Percentiles rank a stretch among this genome's conserved stretches.
Conservation (phyloP, 2,113 vertebrate species). For the Cygnus buccinator region DNA sequence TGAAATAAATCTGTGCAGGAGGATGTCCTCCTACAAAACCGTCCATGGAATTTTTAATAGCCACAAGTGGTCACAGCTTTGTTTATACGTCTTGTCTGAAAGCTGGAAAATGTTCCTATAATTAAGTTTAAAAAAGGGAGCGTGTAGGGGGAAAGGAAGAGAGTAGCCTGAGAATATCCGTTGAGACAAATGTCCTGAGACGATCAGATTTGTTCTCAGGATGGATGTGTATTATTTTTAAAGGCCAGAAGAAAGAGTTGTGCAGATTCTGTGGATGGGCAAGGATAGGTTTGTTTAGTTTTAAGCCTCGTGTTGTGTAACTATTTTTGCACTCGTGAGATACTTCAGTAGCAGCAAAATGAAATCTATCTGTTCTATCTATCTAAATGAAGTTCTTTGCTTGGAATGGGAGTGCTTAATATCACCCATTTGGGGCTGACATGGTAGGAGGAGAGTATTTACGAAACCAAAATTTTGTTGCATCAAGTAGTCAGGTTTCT, state of each 20-base stretch:
- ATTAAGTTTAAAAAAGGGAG: not conserved
- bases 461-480: not conserved
- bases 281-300: conserved; percentile 17
- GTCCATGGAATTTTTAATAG: conserved; percentile 34
- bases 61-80: conserved; percentile 54
- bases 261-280: not conserved
- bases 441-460: not conserved
- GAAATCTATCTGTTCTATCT: not conserved
- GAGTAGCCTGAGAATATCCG: conserved; percentile 57
- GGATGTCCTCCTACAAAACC: conserved; percentile 44
- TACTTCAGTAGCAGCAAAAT: not conserved
- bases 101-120: conserved; percentile 45
- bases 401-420: not conserved
- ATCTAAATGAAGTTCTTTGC: not conserved
- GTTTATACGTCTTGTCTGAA: conserved; percentile 42
- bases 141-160: not conserved
- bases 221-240: conserved; percentile 49
- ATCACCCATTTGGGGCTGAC: not conserved
- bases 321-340: conserved; percentile 1
- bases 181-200: conserved; percentile 22
- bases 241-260: conserved; percentile 14
- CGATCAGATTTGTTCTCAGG: conserved; percentile 42
- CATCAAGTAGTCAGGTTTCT: not conserved
- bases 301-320: not conserved
- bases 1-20: not conserved